Percentiles rank a stretch among this genome's conserved stretches.
Evolutionary conservation across 2,888 invertebrate species (phyloP).

Genomic region (Labia minor): DNA sequence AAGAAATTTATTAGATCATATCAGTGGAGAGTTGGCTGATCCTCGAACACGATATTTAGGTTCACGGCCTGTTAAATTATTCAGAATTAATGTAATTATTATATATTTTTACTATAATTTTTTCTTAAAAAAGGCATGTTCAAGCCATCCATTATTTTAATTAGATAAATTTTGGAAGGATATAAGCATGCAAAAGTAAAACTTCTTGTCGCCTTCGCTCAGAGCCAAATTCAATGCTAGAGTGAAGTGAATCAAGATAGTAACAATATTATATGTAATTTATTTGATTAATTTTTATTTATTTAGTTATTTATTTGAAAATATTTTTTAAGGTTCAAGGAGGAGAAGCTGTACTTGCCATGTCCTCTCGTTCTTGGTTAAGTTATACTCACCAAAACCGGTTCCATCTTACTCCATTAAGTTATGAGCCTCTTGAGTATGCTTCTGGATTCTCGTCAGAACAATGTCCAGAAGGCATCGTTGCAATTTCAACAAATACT

Average conservation of each 20-base stretch:
- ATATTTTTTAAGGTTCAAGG: background rate
- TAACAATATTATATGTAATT: background rate
- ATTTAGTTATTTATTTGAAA: constrained; percentile 3
- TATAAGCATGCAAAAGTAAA: background rate
- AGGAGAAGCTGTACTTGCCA: constrained; percentile 60
- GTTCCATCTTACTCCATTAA: constrained; percentile 88
- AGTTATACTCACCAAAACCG: constrained; percentile 97
- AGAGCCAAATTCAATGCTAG: background rate
- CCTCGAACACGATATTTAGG: constrained; percentile 95
- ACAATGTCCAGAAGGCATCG: constrained; percentile 98
- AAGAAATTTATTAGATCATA: constrained; percentile 86
- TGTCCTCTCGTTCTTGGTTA: constrained; percentile 96
- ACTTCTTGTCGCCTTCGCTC: background rate
- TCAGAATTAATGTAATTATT: constrained; percentile 56
- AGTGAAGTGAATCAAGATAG: constrained; percentile 14
- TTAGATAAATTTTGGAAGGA: background rate
- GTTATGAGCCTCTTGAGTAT: constrained; percentile 93
- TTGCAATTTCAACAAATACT: constrained; percentile 96
- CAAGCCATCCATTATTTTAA: background rate
- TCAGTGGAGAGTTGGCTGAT: constrained; percentile 93
- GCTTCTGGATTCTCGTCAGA: constrained; percentile 91
- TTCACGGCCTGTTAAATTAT: constrained; percentile 88
- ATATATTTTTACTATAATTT: background rate
- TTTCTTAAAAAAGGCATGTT: background rate
- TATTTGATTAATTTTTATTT: background rate